These are phyloP conservation scores for Pollachius pollachius DNA, from an alignment of 2,113 vertebrate genomes.

Conservation along the genomic window DNA sequence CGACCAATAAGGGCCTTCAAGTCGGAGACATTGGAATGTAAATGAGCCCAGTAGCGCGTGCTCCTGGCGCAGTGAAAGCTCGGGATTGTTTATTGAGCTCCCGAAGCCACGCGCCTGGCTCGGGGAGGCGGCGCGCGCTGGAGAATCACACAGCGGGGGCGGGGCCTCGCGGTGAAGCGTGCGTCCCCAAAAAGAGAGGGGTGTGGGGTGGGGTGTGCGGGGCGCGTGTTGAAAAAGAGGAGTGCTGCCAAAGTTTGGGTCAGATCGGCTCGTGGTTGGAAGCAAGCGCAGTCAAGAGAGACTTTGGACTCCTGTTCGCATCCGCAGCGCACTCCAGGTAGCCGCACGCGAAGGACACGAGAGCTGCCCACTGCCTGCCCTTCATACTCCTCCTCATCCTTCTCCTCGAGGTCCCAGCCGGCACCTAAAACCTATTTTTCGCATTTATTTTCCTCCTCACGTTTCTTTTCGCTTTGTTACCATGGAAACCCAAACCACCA, in stretches of 20 bases:
- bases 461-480: slow-evolving; percentile 14
- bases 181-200: slow-evolving; percentile 41
- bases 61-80: slow-evolving; percentile 75
- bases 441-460: too few species aligned
- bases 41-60: slow-evolving; percentile 74
- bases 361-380: slow-evolving; percentile 64
- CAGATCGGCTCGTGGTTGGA: slow-evolving; percentile 77
- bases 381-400: slow-evolving; percentile 7
- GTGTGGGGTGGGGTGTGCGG: slow-evolving; percentile 60
- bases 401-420: slow-evolving; percentile 31
- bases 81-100: slow-evolving; percentile 78
- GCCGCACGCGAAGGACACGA: slow-evolving; percentile 73
- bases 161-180: slow-evolving; percentile 77
- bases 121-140: slow-evolving; percentile 64
- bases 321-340: slow-evolving; percentile 44
- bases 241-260: slow-evolving; percentile 80
- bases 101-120: slow-evolving; percentile 86
- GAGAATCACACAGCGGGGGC: slow-evolving; percentile 75
- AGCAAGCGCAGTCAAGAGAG: slow-evolving; percentile 66
- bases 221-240: slow-evolving; percentile 85
- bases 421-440: slow-evolving; percentile 23
- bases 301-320: slow-evolving; percentile 55
- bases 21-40: slow-evolving; percentile 77
- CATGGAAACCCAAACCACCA: slow-evolving; percentile 71
- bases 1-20: slow-evolving; percentile 72